Evolutionary conservation across 2,113 vertebrate genomes (phyloP).

Genomic region (Urocolius indicus): DNA sequence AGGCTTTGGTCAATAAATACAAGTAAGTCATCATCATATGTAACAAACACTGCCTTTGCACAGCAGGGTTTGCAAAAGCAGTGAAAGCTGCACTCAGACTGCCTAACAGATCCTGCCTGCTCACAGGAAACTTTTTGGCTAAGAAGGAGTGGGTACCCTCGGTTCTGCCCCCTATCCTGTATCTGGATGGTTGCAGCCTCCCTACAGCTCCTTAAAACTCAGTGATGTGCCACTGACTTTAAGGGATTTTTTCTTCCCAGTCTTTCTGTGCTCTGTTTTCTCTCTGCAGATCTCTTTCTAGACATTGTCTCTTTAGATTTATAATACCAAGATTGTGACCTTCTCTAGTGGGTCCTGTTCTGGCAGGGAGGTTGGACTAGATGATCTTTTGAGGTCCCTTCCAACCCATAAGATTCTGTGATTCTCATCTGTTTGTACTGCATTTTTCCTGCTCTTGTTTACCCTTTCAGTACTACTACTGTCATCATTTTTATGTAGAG

Average conservation of each 20-base stretch:
- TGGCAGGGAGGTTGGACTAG: too few species aligned
- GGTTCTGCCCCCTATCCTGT: neutral
- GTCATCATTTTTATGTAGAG: accelerated
- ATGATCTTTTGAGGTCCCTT: too few species aligned
- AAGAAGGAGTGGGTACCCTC: neutral
- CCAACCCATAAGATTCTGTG: too few species aligned
- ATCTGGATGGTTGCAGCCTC: neutral
- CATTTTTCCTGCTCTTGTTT: neutral
- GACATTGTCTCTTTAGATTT: neutral
- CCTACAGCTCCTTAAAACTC: neutral
- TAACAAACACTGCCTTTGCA: neutral
- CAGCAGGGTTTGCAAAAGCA: neutral
- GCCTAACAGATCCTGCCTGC: neutral
- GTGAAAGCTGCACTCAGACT: neutral
- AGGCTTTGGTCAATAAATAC: neutral
- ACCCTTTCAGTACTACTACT: neutral
- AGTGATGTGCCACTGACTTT: neutral
- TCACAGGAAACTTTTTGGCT: neutral
- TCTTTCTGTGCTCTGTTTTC: neutral
- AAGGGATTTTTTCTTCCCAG: neutral
- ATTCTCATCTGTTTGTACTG: neutral
- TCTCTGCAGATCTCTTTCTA: neutral
- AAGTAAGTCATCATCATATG: neutral
- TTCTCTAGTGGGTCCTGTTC: too few species aligned
- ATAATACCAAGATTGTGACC: neutral